Base-by-base conservation (phyloP, 1,140 invertebrate species). In the Lithobius niger region DNA sequence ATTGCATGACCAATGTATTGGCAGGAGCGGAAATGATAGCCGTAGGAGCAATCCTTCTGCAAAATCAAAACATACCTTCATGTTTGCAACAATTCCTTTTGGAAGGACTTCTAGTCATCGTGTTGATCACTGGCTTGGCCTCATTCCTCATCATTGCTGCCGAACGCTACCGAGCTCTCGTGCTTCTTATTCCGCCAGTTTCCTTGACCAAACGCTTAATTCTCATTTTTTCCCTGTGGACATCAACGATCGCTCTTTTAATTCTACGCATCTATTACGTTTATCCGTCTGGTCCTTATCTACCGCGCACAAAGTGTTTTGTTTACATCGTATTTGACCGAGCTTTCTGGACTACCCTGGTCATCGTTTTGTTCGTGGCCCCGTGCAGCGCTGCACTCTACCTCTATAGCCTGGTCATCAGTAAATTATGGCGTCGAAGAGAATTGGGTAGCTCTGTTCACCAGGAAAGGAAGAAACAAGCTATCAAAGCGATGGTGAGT, bases 401-500 rank as follows among this genome's bases (percentile, higher is more conserved):
- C 43, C 22, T 45, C 6, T 45, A 45, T 45, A 18, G 16, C 4
- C 18, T 6, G 6, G 19, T 45, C 4, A 45, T 45, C 16, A 4
- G 22, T 6, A 45, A 45, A 45, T 19, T 45, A 6, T 19, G 43
- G 18, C 4, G 3, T 6, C 16, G 4, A 19, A 4, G 18, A 21
- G 43, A 45, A 45, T 4, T 45, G 4, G 43, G 43, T 19, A 45
- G 43, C 43, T 18, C 4, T 19, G 16, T 10, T 19, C 4, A 19
- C 43, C 43, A 45, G 18, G 43, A 45, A 19, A 4, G 19, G 4
- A 45, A 45, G 19, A 45, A 45, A 19, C 43, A 45, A 19, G 43
- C 43, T 19, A 19, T 45, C 43, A 45, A 55, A 62, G 57, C 47
- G 58, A 62, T 57, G 60, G 61, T 62, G 48, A 59, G 60, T 59